Base-by-base conservation (phyloP, 2,888 invertebrate genomes). In the Acrocera orbiculus region DNA sequence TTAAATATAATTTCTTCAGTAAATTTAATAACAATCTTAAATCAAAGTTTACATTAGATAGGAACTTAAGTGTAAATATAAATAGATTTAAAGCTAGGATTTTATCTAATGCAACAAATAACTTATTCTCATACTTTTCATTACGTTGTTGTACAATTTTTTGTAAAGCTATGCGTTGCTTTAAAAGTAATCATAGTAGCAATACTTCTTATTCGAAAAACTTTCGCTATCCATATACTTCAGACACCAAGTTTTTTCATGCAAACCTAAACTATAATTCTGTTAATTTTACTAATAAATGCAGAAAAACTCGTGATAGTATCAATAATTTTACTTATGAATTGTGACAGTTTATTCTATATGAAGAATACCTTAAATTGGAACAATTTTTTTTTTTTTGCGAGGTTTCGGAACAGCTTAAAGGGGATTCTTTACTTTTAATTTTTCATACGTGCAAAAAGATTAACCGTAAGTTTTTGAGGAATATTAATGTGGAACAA, bases 111-210 rank as follows among this genome's bases (percentile, higher is more conserved):
- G 43, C 50, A 13, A 43, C 49, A 5, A 53, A 51, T 10, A n/a
- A n/a, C n/a, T n/a, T n/a, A n/a, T n/a, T n/a, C n/a, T n/a, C 37
- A 22, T 53, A 56, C 32, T 47, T 52, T 9, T 54, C 56, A 16
- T 58, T 58, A 58, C 52, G 57, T 27, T 59, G 58, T 57, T 59
- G 59, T 35, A 53, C 50, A 4, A 42, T 59, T 2, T 47, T 58
- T 9, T 58, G 59, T 42, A 54, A 58, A n/a, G 58, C 59, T n/a
- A 58, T 59, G 54, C 55, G 57, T 20, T 58, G 59, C 34, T 59
- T 59, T 44, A 23, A 4, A 7, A 22, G 22, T n/a, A 49, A 52
- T 4, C 46, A 46, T 6, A 44, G 30, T 17, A 28, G 19, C 6
- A 37, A 29, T 23, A 15, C 36, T 30, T 51, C 53, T 50, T 37